Conservation (phyloP, 1,140 invertebrate genomes). For the Lepidotrigona ventralis region DNA sequence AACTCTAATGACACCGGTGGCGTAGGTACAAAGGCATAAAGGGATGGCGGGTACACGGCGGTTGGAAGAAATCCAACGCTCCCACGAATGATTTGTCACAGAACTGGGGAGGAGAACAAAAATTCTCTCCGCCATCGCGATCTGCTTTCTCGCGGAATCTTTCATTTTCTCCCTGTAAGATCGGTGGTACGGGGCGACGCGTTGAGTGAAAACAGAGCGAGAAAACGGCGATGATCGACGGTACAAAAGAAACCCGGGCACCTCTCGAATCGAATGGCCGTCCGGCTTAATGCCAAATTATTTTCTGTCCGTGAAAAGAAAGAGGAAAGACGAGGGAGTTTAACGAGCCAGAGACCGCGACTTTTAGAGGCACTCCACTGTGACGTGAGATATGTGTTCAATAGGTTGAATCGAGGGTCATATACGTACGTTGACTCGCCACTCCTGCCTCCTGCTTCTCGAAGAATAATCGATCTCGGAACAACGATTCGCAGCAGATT, state of each 20-base stretch:
- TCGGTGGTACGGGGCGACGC: neutral
- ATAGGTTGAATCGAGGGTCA: constrained; percentile 31
- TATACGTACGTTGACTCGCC: constrained; percentile 13
- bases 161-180: neutral
- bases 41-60: neutral
- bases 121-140: constrained; percentile 2
- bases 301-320: constrained; percentile 48
- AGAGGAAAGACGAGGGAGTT: constrained; percentile 11
- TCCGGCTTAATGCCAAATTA: constrained; percentile 67
- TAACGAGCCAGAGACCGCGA: constrained; percentile 27
- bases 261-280: constrained; percentile 54
- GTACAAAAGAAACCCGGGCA: constrained; percentile 49
- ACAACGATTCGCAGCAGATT: constrained; percentile 37
- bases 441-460: constrained; percentile 31
- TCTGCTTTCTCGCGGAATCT: neutral
- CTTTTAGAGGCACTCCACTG: constrained; percentile 44
- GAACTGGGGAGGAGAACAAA: neutral
- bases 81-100: neutral
- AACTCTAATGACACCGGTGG: constrained; percentile 38
- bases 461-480: constrained; percentile 57
- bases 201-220: constrained; percentile 18
- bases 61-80: constrained; percentile 51
- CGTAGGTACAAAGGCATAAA: constrained; percentile 3
- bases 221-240: constrained; percentile 54
- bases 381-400: constrained; percentile 60